phyloP scores from a whole-genome alignment of 2,888 invertebrate species.

The Selenia dentaria region DNA sequence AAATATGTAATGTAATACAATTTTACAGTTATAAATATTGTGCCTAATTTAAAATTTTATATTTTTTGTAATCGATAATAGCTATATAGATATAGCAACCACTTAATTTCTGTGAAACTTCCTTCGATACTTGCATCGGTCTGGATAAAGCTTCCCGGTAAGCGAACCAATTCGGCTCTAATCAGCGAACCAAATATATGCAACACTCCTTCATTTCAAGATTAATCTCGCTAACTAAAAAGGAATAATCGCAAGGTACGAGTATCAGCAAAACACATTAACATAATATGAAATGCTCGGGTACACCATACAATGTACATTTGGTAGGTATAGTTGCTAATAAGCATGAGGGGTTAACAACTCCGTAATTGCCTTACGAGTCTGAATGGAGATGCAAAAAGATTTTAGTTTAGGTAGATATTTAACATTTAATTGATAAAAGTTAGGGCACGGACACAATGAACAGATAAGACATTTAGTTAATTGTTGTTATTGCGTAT shows the following conservation, averaged over 20 bases:
- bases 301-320: not conserved
- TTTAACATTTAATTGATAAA: too few relatives aligned
- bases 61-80: not conserved
- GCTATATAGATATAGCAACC: too few relatives aligned
- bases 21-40: too few relatives aligned
- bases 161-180: too few relatives aligned
- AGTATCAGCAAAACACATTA: constrained; percentile 38
- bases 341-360: constrained; percentile 48
- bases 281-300: constrained; percentile 49
- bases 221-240: constrained; percentile 37
- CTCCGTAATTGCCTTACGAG: constrained; percentile 36
- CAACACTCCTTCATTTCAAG: constrained; percentile 12
- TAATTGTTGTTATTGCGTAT: too few relatives aligned
- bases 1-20: too few relatives aligned
- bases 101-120: not conserved
- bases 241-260: constrained; percentile 35
- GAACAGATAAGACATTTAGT: too few relatives aligned
- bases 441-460: too few relatives aligned
- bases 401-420: too few relatives aligned
- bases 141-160: not conserved
- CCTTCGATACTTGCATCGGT: not conserved
- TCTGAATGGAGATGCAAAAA: constrained; percentile 17
- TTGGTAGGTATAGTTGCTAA: constrained; percentile 34
- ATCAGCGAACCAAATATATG: not conserved
- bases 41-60: not conserved